Evolutionary conservation across 1,140 invertebrate genomes (phyloP).

Genomic region (Zophobas atratus): DNA sequence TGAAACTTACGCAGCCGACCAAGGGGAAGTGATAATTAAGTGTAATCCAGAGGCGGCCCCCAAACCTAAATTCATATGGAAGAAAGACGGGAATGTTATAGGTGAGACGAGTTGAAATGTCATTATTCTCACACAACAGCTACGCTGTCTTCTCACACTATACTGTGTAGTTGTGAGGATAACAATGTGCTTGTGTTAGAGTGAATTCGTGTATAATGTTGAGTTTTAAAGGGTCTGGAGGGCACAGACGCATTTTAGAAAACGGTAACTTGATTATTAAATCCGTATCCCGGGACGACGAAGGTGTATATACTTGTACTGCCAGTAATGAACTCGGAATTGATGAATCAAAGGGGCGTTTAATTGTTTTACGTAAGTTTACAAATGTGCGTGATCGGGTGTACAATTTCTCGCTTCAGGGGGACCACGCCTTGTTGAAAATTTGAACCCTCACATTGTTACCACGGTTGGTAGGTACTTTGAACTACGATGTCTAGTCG

Average conservation of each 20-base stretch:
- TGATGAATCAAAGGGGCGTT: slow-evolving; percentile 84
- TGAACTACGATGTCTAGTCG: slow-evolving; percentile 84
- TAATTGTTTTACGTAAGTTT: slow-evolving; percentile 88
- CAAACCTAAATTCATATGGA: slow-evolving; percentile 90
- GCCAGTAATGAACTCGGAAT: slow-evolving; percentile 88
- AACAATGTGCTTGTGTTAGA: neutral
- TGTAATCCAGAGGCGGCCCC: slow-evolving; percentile 97
- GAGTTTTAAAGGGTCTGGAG: slow-evolving; percentile 72
- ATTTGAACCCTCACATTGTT: slow-evolving; percentile 76
- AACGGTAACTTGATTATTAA: slow-evolving; percentile 90
- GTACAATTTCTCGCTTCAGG: slow-evolving; percentile 66
- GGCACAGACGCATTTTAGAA: slow-evolving; percentile 83
- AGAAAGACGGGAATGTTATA: slow-evolving; percentile 89
- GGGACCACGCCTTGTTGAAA: slow-evolving; percentile 80
- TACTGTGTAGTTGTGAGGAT: no score
- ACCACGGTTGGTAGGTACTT: slow-evolving; percentile 81
- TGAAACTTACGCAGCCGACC: slow-evolving; percentile 92
- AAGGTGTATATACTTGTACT: slow-evolving; percentile 90
- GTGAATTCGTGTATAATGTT: neutral
- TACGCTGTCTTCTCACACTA: no score
- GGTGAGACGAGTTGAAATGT: slow-evolving; percentile 65
- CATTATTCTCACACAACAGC: neutral
- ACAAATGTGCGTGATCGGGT: no score
- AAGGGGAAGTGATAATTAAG: slow-evolving; percentile 91
- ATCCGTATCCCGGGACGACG: slow-evolving; percentile 89